Evolutionary conservation across 2,113 vertebrate species (phyloP), one percentile per base, ranked within the genome.

Genomic region (Ciconia boyciana): DNA sequence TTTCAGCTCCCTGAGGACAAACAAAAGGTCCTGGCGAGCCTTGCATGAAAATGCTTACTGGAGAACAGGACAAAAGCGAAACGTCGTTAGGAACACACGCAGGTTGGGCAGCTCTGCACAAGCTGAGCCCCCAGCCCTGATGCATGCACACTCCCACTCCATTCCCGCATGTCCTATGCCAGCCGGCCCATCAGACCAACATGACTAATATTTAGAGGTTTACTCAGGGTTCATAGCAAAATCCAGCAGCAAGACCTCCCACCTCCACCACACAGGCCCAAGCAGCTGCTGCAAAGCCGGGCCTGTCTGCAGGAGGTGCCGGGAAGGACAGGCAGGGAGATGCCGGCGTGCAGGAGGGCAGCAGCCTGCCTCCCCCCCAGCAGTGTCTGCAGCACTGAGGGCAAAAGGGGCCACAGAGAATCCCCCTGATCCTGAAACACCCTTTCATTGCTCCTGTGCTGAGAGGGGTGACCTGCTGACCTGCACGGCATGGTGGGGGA

Each of bases 401-500:
- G 36, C 28, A 69, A 26, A 36, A 36, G 20, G 31, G n/a, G n/a
- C n/a, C 82, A 18, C 58, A 13, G n/a, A 32, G 68, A 34, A 29
- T 21, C 14, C 36, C 48, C 28, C 41, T 4, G 28, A 16, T 24
- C 66, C 41, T 8, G 8, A 41, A 62, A 7, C 17, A 52, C 16
- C 28, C 34, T 26, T 32, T 36, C 11, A 4, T 25, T 14, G 44
- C 25, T 60, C 26, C 46, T 36, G 10, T 54, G 54, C 28, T 7
- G 39, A 44, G 36, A 34, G 13, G 28, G 34, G 28, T 4, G 16
- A 68, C 52, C 41, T 1, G 0, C 24, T 7, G 10, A 1, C 29
- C 6, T 19, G 5, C 52, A 20, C 0, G 0, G 48, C 5, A 1
- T 5, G 24, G 16, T 14, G 3, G 31, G 10, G 18, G 13, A 31